Evolutionary conservation across 2,888 invertebrate genomes (phyloP), one percentile per base, ranked within the genome.

Genomic region (Pherbina coryleti): DNA sequence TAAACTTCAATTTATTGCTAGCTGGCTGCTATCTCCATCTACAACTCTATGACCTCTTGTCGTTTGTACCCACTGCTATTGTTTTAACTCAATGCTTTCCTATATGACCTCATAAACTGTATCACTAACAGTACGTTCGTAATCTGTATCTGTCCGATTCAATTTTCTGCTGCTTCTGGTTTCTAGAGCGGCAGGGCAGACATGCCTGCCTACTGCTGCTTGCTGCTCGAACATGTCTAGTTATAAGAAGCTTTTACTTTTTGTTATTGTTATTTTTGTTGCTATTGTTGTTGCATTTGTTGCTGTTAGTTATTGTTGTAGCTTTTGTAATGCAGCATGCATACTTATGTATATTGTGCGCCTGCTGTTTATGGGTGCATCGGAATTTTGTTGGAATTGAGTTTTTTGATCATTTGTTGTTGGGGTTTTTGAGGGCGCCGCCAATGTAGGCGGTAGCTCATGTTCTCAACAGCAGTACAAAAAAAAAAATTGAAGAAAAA

Each of bases 81-180:
- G 74, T 51, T 74, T 51, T 37, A 53, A 66, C 66, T 64, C 49
- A 66, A 66, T 53, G 53, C 74, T 64, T 49, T 22, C 57, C n/a
- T 34, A 51, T 22, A 74, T 74, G 64, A 74, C 51, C 73, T 66
- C 74, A 72, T 64, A 34, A 22, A 64, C 31, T 71, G 55, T 71
- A 66, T 14, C 25, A 14, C 28, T 19, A 14, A 25, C 9, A 64
- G 64, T 64, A 34, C 34, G 70, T 55, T 44, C 14, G 25, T 62
- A 62, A 49, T 49, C 34, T 19, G 25, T 62, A 62, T 73, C 73
- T 44, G 73, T 62, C 73, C 62, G 62, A 44, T 60, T 49, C 62
- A 44, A 60, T 73, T 44, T 62, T 49, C 60, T 60, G 25, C 73
- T 49, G 25, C 73, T 22, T 49, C 37, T 49, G 11, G 37, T 44